Evolutionary conservation across 2,797 vertebrate genomes (phyloP), one percentile per base, ranked within the genome.

Genomic region (Danionella dracula): DNA sequence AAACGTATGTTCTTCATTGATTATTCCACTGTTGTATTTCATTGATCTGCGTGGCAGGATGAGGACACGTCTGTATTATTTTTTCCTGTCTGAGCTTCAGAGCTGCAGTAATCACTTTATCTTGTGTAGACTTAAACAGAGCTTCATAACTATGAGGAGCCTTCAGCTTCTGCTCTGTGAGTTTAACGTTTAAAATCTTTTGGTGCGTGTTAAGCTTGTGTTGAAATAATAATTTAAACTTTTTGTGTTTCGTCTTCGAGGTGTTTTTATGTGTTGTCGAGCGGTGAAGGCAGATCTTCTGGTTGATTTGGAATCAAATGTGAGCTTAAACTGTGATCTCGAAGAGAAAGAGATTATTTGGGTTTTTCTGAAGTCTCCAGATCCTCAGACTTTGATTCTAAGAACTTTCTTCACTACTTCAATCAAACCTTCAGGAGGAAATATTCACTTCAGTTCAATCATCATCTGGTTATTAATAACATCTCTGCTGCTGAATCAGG

Each of bases 241-340:
- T 27, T 27, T 27, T 3, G 3, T 27, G 3, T 27, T 27, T 27
- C 23, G 3, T 71, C 10, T 8, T 60, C 13, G 46, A 35, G 32
- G 10, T 35, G 32, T 35, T 1, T 4, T 35, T 8, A 1, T 35
- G 8, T 35, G 12, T 19, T 68, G 19, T 63, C 29, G 21, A 63
- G 37, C 45, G 23, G 42, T 13, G 3, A 27, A 65, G 1, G 11
- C 61, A 31, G 54, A 35, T 35, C 10, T 42, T 44, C n/a, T 29
- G 31, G 62, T 63, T 16, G 27, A 60, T 34, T 21, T 49, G 49
- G 66, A 60, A 60, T 35, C 64, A 27, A 59, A 65, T 37, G 61
- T 69, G 35, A 56, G 4, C 11, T 23, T 73, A 32, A 27, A 46
- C 17, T 73, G 71, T 73, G 48, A 65, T 35, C 19, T 69, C 10